Percentiles rank a stretch among this genome's conserved stretches.
phyloP scores from a whole-genome alignment of 2,888 invertebrate species.

The Tetheella fluctuosa region DNA sequence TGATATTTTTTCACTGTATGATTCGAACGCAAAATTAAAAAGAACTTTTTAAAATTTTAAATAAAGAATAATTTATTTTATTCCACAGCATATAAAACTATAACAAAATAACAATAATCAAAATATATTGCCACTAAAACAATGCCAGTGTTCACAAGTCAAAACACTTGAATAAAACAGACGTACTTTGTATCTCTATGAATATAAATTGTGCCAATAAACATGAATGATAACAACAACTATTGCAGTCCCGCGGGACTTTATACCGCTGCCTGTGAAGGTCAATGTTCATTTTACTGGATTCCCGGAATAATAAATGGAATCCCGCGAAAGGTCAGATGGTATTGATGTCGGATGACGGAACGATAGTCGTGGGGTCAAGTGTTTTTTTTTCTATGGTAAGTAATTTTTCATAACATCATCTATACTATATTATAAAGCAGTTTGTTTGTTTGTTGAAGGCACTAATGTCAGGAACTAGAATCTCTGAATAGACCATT shows the following conservation, averaged over 20 bases:
- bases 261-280: background rate
- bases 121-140: background rate
- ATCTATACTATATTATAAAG: too few species aligned
- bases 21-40: background rate
- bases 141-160: background rate
- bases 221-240: background rate
- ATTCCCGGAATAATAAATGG: background rate
- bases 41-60: background rate
- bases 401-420: too few species aligned
- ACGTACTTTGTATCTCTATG: background rate
- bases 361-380: too few species aligned
- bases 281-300: background rate
- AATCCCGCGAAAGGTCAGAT: background rate
- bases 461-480: too few species aligned
- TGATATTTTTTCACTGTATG: too few species aligned
- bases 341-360: too few species aligned
- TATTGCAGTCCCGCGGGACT: constrained; percentile 1
- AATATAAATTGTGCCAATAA: constrained; percentile 3
- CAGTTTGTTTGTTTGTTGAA: too few species aligned
- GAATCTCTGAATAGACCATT: too few species aligned
- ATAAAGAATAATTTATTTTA: background rate
- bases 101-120: background rate
- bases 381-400: too few species aligned
- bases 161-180: constrained; percentile 3
- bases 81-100: background rate